phyloP scores from a whole-genome alignment of 1,140 invertebrate genomes.

The Megalonaias nervosa region DNA sequence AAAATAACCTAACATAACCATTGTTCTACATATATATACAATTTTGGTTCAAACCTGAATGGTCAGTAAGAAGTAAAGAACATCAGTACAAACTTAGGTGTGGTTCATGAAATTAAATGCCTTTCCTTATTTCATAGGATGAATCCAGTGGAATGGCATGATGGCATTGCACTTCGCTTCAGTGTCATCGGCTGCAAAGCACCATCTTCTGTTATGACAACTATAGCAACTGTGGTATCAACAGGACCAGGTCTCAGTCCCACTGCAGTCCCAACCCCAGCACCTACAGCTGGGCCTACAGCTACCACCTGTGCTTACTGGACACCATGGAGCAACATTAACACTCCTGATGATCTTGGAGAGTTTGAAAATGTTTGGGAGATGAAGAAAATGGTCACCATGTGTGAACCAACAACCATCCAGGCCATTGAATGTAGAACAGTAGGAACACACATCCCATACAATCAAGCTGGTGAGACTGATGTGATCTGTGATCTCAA shows the following conservation, averaged over 20 bases:
- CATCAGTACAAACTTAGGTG: no score
- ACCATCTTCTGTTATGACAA: slow-evolving; percentile 40
- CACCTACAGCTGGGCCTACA: slow-evolving; percentile 4
- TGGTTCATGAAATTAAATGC: not conserved
- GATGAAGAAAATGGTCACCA: slow-evolving; percentile 54
- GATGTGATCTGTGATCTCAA: slow-evolving; percentile 81
- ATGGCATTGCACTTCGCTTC: slow-evolving; percentile 53
- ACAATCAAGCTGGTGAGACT: slow-evolving; percentile 66
- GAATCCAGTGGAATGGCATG: slow-evolving; percentile 54
- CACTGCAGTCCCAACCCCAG: slow-evolving; percentile 21
- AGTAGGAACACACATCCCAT: slow-evolving; percentile 47
- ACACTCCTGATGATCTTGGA: slow-evolving; percentile 58
- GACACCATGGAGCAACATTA: slow-evolving; percentile 70
- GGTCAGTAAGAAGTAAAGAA: no score
- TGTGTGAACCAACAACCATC: slow-evolving; percentile 58
- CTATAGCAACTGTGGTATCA: not conserved
- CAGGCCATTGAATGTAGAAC: slow-evolving; percentile 62
- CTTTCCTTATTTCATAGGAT: slow-evolving; percentile 24
- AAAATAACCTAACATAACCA: no score
- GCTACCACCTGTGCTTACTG: slow-evolving; percentile 60
- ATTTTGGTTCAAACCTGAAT: no score
- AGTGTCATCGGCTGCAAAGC: slow-evolving; percentile 57
- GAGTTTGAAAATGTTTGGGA: slow-evolving; percentile 67
- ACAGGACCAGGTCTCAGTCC: not conserved
- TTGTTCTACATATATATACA: no score